These are phyloP conservation scores for Drosophila pseudoobscura DNA, from an alignment of 1,140 invertebrate genomes.

Conservation along the genomic window DNA sequence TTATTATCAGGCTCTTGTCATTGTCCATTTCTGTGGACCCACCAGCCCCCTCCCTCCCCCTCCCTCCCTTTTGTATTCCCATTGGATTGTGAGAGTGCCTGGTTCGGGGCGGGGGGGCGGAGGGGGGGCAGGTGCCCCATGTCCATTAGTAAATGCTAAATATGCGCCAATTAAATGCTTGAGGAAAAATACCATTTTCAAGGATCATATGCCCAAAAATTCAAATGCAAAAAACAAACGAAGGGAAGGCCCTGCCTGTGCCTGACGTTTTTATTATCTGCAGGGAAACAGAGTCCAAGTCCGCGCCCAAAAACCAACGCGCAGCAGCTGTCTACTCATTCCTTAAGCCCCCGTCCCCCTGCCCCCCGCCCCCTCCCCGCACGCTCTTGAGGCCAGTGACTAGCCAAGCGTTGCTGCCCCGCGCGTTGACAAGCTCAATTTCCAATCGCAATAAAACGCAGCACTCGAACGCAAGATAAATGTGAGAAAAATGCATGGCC, in stretches of 20 bases:
- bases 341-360: no score
- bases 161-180: conserved; percentile 76
- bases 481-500: conserved; percentile 78
- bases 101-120: conserved; percentile 26
- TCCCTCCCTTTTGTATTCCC: conserved; percentile 26
- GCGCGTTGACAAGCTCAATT: conserved; percentile 80
- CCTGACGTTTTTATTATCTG: conserved; percentile 80
- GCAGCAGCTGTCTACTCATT: conserved; percentile 44
- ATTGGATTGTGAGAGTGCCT: conserved; percentile 22
- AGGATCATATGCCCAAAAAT: conserved; percentile 66
- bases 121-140: conserved; percentile 59
- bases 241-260: conserved; percentile 41
- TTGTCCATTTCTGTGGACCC: conserved; percentile 41
- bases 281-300: conserved; percentile 1
- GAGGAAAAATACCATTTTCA: conserved; percentile 64
- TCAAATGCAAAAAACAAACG: conserved; percentile 65
- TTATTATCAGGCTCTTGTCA: conserved; percentile 78
- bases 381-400: conserved; percentile 34
- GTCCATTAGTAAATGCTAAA: conserved; percentile 81
- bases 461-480: conserved; percentile 77
- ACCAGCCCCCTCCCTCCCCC: neutral
- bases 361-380: conserved; percentile 1
- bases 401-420: conserved; percentile 63
- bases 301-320: conserved; percentile 54
- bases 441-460: conserved; percentile 82